phyloP scores from a whole-genome alignment of 2,113 vertebrate species.

The Platichthys flesus region DNA sequence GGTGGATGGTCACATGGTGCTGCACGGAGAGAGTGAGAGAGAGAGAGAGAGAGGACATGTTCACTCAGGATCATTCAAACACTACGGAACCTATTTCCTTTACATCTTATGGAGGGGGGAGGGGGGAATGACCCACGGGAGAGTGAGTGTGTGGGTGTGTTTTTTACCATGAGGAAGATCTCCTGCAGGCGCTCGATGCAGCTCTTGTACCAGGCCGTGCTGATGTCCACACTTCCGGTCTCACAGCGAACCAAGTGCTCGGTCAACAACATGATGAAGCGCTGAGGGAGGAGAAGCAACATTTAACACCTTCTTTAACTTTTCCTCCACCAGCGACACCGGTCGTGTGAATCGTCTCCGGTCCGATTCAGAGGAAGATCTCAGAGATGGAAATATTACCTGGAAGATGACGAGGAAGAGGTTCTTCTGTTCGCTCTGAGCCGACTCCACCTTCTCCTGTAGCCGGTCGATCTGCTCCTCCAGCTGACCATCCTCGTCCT shows the following conservation, averaged over 20 bases:
- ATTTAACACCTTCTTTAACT: too few species aligned
- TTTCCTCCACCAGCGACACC: too few species aligned
- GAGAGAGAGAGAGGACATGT: neutral
- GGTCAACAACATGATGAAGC: slow-evolving; percentile 98
- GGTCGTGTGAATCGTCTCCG: too few species aligned
- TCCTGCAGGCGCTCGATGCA: slow-evolving; percentile 96
- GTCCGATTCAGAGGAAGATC: too few species aligned
- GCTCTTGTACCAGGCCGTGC: slow-evolving; percentile 97
- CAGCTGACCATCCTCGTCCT: slow-evolving; percentile 92
- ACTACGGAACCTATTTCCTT: too few species aligned
- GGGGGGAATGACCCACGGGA: too few species aligned
- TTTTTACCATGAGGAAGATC: slow-evolving; percentile 93
- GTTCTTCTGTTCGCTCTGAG: slow-evolving; percentile 99
- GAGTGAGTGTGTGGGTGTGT: neutral
- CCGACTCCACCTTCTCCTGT: slow-evolving; percentile 96
- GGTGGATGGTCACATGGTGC: slow-evolving; percentile 98
- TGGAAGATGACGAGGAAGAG: slow-evolving; percentile 99
- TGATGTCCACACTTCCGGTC: slow-evolving; percentile 91
- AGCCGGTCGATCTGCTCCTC: slow-evolving; percentile 96
- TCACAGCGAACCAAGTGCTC: slow-evolving; percentile 97
- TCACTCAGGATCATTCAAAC: too few species aligned
- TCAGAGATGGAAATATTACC: slow-evolving; percentile 72
- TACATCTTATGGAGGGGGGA: too few species aligned
- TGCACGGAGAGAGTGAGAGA: slow-evolving; percentile 60
- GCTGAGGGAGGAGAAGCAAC: slow-evolving; percentile 75